Conservation (phyloP, 1,140 invertebrate species). For the Semibalanus balanoides region DNA sequence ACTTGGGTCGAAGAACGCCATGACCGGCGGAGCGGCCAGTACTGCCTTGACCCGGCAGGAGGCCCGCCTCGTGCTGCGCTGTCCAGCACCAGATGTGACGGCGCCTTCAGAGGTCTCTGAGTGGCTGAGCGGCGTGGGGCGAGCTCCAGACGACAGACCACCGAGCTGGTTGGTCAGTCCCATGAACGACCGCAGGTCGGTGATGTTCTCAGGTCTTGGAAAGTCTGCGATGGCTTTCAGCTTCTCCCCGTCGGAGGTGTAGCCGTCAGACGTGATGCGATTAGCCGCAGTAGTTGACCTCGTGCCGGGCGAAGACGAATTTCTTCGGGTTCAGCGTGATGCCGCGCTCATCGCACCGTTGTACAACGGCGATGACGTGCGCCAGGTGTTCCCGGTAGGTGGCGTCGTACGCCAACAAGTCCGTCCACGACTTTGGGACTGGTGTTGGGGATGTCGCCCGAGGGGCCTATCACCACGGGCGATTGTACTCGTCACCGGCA, state of each 20-base stretch:
- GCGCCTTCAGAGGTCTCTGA: constrained; percentile 14
- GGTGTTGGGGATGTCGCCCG: background rate
- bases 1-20: constrained; percentile 14
- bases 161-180: constrained; percentile 15
- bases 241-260: constrained; percentile 16
- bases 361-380: background rate
- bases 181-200: constrained; percentile 17
- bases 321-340: constrained; percentile 24
- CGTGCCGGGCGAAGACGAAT: constrained; percentile 20
- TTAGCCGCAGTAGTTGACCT: constrained; percentile 23
- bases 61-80: constrained; percentile 13
- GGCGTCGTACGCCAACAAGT: background rate
- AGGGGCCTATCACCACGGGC: background rate
- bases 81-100: constrained; percentile 12
- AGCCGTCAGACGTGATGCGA: constrained; percentile 11
- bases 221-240: constrained; percentile 12
- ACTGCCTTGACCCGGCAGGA: constrained; percentile 14
- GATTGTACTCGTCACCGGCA: background rate
- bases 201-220: constrained; percentile 14
- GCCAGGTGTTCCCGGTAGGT: background rate
- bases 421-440: background rate
- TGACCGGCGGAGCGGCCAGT: constrained; percentile 13
- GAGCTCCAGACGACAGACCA: too few species aligned
- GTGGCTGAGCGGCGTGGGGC: constrained; percentile 12
- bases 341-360: constrained; percentile 17